Evolutionary conservation across 2,888 invertebrate genomes (phyloP), one percentile per base, ranked within the genome.

Genomic region (Tigriopus californicus): DNA sequence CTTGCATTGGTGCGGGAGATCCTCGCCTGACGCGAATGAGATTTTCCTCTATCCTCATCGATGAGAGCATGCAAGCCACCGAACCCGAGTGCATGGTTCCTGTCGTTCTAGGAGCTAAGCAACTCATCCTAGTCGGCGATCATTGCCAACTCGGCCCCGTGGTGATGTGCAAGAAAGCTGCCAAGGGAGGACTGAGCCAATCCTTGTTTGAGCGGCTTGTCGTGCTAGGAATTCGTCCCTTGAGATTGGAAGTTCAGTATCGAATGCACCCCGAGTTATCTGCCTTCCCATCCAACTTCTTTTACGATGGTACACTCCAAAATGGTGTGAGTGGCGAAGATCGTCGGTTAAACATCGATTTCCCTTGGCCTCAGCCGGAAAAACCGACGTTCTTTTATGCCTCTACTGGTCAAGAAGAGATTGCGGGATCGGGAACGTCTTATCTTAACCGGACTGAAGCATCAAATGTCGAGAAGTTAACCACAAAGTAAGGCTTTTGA

Each of bases 351-450:
- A 40, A 13, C 68, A 81, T 95, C 62, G 95, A 97, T 68, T 98
- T 98, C 69, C 94, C 95, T 0, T 99, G 97, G 95, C 98, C 98
- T 0, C 82, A 86, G 41, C 80, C 82, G 0, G 95, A 97, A 67
- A 84, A 92, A 60, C 98, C 98, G 0, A 94, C 98, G 90, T 92
- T 99, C 74, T 99, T 99, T 73, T 88, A 97, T 69, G 92, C 94
- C 0, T 95, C 95, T 0, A 88, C 62, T 69, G 98, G 98, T 0
- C 92, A 95, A 70, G 98, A 99, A 70, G 98, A 99, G 73, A 97
- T 99, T 60, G 94, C 95, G 41, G 91, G 94, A 0, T 92, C 92
- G 1, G 98, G 98, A 13, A 99, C 98, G 0, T 98, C 97, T 0
- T 99, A 97, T 69, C 75, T 99, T 56, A 99, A 99, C 73, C 77